These are phyloP conservation scores for Neodon shergylaensis DNA, from an alignment of 2,113 vertebrate genomes.

Conservation along the genomic window DNA sequence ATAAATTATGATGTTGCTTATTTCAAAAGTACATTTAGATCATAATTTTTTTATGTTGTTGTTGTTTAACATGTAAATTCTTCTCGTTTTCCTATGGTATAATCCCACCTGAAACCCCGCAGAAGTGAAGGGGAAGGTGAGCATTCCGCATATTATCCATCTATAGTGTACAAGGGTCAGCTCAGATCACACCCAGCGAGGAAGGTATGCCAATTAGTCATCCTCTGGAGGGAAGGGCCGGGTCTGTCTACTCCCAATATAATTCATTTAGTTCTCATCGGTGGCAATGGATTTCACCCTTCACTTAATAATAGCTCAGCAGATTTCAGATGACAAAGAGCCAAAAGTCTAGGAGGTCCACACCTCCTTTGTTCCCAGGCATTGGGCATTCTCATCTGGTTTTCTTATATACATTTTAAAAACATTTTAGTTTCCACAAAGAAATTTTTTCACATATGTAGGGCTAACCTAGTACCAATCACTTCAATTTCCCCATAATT, in stretches of 20 bases:
- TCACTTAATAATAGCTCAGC: constrained; percentile 72
- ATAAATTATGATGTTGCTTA: neutral
- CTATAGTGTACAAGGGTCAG: constrained; percentile 53
- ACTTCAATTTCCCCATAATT: neutral
- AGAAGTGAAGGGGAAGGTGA: constrained; percentile 30
- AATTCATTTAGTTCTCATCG: constrained; percentile 74
- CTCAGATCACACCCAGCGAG: constrained; percentile 48
- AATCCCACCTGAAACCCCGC: neutral
- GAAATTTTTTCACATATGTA: neutral
- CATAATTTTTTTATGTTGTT: neutral
- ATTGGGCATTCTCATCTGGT: neutral
- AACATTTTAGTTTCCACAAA: neutral
- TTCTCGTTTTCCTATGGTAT: neutral
- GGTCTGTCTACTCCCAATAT: constrained; percentile 72
- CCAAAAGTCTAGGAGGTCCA: constrained; percentile 54
- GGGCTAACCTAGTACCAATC: neutral
- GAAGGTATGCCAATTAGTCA: constrained; percentile 71
- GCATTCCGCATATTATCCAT: constrained; percentile 8
- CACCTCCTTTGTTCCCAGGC: constrained; percentile 61
- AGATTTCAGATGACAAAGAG: constrained; percentile 69
- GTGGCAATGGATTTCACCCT: constrained; percentile 68
- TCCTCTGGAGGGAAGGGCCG: constrained; percentile 63
- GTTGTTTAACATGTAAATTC: neutral
- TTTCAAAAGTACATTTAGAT: neutral
- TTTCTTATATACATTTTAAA: neutral